phyloP scores from a whole-genome alignment of 2,113 vertebrate species.

The Ciconia stormi region DNA sequence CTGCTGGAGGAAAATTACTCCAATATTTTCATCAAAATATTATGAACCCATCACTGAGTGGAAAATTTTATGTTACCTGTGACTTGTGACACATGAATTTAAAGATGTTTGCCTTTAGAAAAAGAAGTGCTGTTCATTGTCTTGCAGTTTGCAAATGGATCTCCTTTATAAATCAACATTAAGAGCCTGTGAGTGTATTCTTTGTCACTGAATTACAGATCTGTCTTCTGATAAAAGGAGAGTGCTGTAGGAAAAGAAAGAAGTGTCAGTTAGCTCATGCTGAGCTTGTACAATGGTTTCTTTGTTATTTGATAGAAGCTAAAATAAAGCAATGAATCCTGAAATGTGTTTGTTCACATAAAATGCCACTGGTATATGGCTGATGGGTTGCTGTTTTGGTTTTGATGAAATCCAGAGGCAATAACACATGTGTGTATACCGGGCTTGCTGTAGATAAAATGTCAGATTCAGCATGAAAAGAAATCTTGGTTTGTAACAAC shows the following conservation, averaged over 20 bases:
- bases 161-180: neutral
- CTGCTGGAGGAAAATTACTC: neutral
- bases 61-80: neutral
- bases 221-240: neutral
- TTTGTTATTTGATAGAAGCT: neutral
- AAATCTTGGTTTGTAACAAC: neutral
- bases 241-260: neutral
- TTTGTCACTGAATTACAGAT: neutral
- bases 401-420: neutral
- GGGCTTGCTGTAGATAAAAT: neutral
- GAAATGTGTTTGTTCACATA: neutral
- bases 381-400: neutral
- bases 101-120: neutral
- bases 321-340: neutral
- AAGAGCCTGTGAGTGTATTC: neutral
- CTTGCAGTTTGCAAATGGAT: neutral
- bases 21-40: neutral
- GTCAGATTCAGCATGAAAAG: neutral
- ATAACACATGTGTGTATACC: neutral
- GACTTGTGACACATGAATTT: neutral
- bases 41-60: neutral
- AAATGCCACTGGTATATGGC: neutral
- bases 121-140: neutral
- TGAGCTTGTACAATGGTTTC: neutral
- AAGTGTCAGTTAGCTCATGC: neutral